Conservation (phyloP, 2,888 invertebrate genomes). For the Catocala sponsa region DNA sequence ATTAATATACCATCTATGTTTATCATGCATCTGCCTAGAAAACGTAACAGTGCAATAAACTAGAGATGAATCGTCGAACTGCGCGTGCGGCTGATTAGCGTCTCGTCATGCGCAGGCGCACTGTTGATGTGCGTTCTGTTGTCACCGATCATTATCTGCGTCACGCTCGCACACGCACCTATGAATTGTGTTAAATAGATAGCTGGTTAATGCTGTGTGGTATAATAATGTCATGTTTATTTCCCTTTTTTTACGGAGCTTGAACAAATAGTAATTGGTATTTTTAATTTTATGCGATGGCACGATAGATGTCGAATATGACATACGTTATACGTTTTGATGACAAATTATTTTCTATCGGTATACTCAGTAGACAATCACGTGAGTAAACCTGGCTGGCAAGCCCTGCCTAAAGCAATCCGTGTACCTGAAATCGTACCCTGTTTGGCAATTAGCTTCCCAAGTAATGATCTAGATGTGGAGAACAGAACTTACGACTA, state of each 20-base stretch:
- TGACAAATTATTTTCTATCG: no score
- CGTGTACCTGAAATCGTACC: no score
- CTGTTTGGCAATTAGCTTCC: no score
- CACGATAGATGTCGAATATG: no score
- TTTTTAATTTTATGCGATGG: no score
- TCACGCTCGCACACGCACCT: conserved; percentile 41
- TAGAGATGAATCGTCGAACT: conserved; percentile 36
- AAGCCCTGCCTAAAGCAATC: no score
- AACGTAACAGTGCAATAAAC: conserved; percentile 41
- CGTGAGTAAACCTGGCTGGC: no score
- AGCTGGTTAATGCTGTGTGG: conserved; percentile 4
- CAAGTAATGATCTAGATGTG: no score
- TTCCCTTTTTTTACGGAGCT: background rate
- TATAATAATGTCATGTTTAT: background rate
- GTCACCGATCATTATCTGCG: conserved; percentile 34
- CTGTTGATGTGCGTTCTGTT: conserved; percentile 30
- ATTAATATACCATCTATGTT: conserved; percentile 3
- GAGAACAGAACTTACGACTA: no score
- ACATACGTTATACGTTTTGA: no score
- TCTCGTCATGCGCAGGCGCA: conserved; percentile 23
- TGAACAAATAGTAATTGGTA: no score
- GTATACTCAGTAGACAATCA: no score
- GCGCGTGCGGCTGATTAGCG: conserved; percentile 43
- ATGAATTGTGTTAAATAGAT: conserved; percentile 11
- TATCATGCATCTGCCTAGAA: conserved; percentile 23